Evolutionary conservation across 2,113 vertebrate species (phyloP), one percentile per base, ranked within the genome.

Genomic region (Aegithalos caudatus): DNA sequence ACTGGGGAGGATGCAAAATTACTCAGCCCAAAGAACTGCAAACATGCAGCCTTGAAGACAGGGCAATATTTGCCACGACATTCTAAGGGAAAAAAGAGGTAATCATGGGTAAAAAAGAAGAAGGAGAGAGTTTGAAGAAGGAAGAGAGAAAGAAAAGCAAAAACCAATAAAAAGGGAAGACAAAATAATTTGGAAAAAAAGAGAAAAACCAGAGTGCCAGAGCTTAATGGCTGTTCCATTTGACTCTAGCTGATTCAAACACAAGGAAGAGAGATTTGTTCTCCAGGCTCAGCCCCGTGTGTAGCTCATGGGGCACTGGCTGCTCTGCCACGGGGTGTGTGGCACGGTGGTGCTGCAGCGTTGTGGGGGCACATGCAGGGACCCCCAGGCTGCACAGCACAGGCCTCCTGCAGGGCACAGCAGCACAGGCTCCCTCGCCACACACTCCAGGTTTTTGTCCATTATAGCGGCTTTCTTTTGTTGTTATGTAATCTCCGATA

Each of bases 401-500:
- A 60, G 35, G 23, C 29, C 19, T 80, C 72, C 64, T 0, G 0
- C 48, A 72, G 58, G 64, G 42, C 57, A 44, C 29, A 35, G 69
- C 44, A 24, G 47, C 53, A 18, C 2, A 1, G 62, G 23, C 71
- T 86, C 29, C 67, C 65, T 64, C 23, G 3, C 58, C 82, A 69
- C 72, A 37, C 83, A n/a, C 77, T 4, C 47, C 69, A 33, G 73
- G 31, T 4, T 65, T 92, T 80, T 65, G 93, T 71, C 74, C 51
- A 21, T 82, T 90, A 57, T 2, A 77, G 42, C 74, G 62, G 76
- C 82, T 93, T 88, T 66, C 60, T 86, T 86, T 73, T 90, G 87
- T 91, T 88, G 79, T 92, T 93, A 93, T 86, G 92, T 81, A 95
- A 94, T 90, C 80, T 56, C 85, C 22, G 57, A 65, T 93, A 95